Conservation (phyloP, 2,113 vertebrate genomes). For the Sarotherodon lohbergeri region DNA sequence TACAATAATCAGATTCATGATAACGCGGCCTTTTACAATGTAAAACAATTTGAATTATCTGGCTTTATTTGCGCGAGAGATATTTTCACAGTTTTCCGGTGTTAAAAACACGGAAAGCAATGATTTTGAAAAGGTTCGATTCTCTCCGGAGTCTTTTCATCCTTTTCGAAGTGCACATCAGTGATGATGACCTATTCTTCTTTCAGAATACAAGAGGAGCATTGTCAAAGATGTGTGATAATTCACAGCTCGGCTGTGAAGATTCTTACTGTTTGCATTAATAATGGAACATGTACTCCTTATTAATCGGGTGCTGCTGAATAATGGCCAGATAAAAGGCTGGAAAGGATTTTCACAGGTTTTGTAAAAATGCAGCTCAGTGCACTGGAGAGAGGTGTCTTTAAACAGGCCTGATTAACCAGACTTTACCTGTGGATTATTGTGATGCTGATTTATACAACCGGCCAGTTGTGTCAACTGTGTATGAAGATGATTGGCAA, state of each 20-base stretch:
- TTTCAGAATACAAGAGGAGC: not conserved
- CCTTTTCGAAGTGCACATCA: not conserved
- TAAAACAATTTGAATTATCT: not conserved
- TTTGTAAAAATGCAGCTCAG: not conserved
- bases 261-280: constrained; percentile 29
- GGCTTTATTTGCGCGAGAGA: not conserved
- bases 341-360: not conserved
- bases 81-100: not conserved
- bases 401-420: not conserved
- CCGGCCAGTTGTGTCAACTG: not conserved
- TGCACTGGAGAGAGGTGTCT: not conserved
- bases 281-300: constrained; percentile 11
- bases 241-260: constrained; percentile 46
- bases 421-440: not conserved
- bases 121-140: not conserved
- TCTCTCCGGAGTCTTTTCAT: not conserved
- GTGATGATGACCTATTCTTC: constrained; percentile 13
- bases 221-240: constrained; percentile 32
- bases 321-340: constrained; percentile 5
- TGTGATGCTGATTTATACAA: not conserved
- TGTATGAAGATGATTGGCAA: not conserved
- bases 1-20: not conserved
- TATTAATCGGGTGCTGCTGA: constrained; percentile 18
- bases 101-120: not conserved
- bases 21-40: not conserved